Evolutionary conservation across 2,797 vertebrate genomes (phyloP).

Genomic region (Gadopsis bispinosus): DNA sequence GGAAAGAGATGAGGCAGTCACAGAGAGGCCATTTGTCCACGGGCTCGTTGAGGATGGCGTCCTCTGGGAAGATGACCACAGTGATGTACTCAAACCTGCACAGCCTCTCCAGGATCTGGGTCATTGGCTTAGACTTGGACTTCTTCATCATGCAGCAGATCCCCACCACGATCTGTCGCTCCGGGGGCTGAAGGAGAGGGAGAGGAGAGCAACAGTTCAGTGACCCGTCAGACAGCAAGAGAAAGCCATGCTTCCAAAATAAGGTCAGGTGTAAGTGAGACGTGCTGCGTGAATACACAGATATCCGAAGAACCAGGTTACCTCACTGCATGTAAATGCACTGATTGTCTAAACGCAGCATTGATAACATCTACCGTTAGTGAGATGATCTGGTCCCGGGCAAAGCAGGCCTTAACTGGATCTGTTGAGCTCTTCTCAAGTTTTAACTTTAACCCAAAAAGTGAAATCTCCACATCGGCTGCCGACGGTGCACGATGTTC

Average conservation of each 20-base stretch:
- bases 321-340: neutral
- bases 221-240: neutral
- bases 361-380: neutral
- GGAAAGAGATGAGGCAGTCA: slow-evolving; percentile 98
- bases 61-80: slow-evolving; percentile 98
- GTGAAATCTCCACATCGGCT: neutral
- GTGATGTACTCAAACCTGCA: slow-evolving; percentile 98
- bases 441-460: neutral
- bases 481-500: neutral
- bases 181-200: slow-evolving; percentile 88
- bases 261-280: neutral
- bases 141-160: slow-evolving; percentile 99
- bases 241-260: neutral
- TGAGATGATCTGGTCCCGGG: neutral
- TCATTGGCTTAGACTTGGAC: slow-evolving; percentile 99
- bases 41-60: slow-evolving; percentile 94
- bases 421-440: neutral
- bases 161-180: slow-evolving; percentile 95
- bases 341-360: neutral
- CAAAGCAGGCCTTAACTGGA: neutral
- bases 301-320: neutral
- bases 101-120: slow-evolving; percentile 97
- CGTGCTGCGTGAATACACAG: neutral
- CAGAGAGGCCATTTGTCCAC: slow-evolving; percentile 98
- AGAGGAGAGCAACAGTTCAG: slow-evolving; percentile 8